Base-by-base conservation (phyloP, 1,140 invertebrate genomes). In the Caerostris darwini region DNA sequence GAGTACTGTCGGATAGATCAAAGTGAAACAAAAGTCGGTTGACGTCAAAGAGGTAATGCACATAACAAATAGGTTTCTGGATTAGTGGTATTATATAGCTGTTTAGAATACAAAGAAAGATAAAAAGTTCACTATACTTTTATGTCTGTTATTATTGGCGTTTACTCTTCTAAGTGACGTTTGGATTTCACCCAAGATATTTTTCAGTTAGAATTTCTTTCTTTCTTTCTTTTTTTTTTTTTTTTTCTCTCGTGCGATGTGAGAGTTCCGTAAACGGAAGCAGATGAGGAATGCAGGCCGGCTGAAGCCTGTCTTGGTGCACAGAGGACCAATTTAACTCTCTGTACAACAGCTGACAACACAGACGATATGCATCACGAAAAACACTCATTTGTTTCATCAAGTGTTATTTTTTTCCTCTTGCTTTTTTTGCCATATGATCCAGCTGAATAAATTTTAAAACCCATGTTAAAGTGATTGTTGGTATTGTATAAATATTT, bases 191-290 rank as follows among this genome's bases (percentile, higher is more conserved):
- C 14, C 71, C 71, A 77, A 77, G 71, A 5, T 34, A 77, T 50
- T 77, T 5, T 67, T 67, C 14, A 14, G 19, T 3, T 19, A 34
- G 67, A 19, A 19, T 6, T 3, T 12, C 14, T 77, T 0, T 7
- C 14, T 77, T 77, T 34, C 34, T 34, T 34, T 34, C 34, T 6
- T 3, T 12, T 53, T 77, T 0, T 71, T 6, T 3, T 12, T 53
- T 77, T 0, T 7, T 50, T 77, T 77, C 50, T 77, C 50, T 77
- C 3, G 53, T 14, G 34, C 7, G 53, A 50, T 77, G 50, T 8
- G 53, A 53, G 69, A 77, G 71, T 77, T 77, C 71, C 71, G 71
- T 77, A 77, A 12, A 77, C 71, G 34, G 71, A 77, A 77, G 34
- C 71, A 77, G 34, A 77, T 77, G 71, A 5, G 10, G 71, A 53